Evolutionary conservation across 2,888 invertebrate species (phyloP), one percentile per base, ranked within the genome.

Genomic region (Pammene aurita): DNA sequence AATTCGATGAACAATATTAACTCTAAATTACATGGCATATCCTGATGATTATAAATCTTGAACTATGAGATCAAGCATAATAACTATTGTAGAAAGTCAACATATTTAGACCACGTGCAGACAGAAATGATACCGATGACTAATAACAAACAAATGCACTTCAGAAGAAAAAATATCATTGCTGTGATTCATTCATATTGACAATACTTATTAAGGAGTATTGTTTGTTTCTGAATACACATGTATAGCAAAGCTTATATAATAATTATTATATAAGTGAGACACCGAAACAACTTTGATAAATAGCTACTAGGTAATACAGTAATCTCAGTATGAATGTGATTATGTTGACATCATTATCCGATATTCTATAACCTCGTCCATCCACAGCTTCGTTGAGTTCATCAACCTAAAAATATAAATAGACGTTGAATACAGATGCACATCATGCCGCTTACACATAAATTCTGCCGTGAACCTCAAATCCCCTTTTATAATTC

Each of bases 351-450:
- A 54, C 55, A 60, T 65, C 55, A 69, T 69, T 69, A 69, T 60
- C 41, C 65, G 60, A 54, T 69, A 60, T 50, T 60, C 46, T 69
- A 65, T 60, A 69, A 69, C 46, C 64, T 69, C 69, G 72, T 73
- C 71, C 74, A 67, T 74, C 77, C 77, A 73, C 60, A 72, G 72
- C 72, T 73, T 74, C 75, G 76, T 70, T 71, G 87, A 85, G 91
- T 90, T 91, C 88, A 91, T 90, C 79, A 90, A 92, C 91, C 91
- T 85, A 78, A 77, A 77, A 79, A 78, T 88, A 87, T 82, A 88
- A 90, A 90, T 92, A 92, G 89, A 86, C 76, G 73, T 78, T 74
- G 78, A 79, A 83, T 76, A 79, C 80, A 80, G 80, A 80, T 80
- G 44, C 58, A 58, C 44, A 58, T 58, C 58, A 46, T 34, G 76